Base-by-base conservation (phyloP, 2,113 vertebrate genomes). In the Cyanoliseus patagonus region DNA sequence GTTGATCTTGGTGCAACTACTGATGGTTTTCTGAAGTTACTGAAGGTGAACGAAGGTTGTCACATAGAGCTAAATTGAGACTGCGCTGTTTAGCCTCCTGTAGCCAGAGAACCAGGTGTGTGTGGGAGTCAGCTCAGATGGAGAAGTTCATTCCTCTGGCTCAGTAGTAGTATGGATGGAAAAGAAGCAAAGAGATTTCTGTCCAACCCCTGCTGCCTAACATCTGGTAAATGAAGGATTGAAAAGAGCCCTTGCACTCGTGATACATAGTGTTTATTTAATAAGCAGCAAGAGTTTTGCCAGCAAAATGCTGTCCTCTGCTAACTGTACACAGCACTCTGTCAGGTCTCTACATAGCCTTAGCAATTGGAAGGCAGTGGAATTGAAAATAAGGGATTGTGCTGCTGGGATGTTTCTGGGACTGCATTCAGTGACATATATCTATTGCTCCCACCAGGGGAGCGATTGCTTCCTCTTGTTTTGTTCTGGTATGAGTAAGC, bases 281-380 rank as follows among this genome's bases (percentile, higher is more conserved):
- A 89, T 96, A 91, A 93, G 81, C 46, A 25, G 74, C 16, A 84
- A 89, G 62, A 82, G 23, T 47, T 93, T 93, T 88, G 88, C 83
- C 86, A 86, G 77, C 62, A 75, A 82, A 79, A 72, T 79, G 86
- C 52, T 92, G 64, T 94, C 73, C 55, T 93, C 77, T 81, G 27
- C 47, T 82, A 79, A 75, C 69, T 62, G 67, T 73, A n/a, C 41
- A 81, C 37, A 78, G 72, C 23, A 15, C 55, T 76, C 17, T 84
- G 83, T 81, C 66, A 61, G 83, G 47, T 86, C 57, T 70, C 79
- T 91, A 78, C 92, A 88, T 64, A 94, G 41, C 57, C n/a, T 46
- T 44, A 62, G n/a, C 44, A 37, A 82, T 69, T 66, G 57, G 66
- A 84, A 94, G 73, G 79, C 39, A 79, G 87, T 89, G 24, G 33